Percentiles rank a stretch among this genome's conserved stretches.
These are phyloP conservation scores for Bubo bubo DNA, from an alignment of 2,113 vertebrate genomes.

Conservation along the genomic window DNA sequence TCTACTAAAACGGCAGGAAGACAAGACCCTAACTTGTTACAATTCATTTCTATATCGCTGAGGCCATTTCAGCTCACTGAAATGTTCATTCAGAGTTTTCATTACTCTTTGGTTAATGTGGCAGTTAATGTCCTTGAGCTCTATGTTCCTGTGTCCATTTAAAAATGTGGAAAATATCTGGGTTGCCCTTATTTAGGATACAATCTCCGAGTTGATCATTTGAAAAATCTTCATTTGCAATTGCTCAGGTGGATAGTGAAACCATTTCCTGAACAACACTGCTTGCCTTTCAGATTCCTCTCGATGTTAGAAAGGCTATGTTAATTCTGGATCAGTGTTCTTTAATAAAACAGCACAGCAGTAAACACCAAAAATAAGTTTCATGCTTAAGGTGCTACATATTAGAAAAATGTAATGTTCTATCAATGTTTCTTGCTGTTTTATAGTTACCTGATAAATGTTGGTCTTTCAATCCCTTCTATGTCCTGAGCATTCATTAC, in stretches of 20 bases:
- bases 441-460: conserved; percentile 78
- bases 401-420: conserved; percentile 71
- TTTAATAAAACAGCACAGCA: conserved; percentile 70
- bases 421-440: conserved; percentile 71
- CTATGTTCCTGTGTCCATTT: conserved; percentile 63
- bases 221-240: conserved; percentile 58
- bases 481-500: conserved; percentile 72
- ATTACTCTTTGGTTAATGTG: conserved; percentile 81
- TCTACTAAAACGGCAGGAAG: conserved; percentile 54
- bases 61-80: conserved; percentile 76
- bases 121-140: conserved; percentile 77
- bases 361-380: conserved; percentile 72
- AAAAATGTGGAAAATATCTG: conserved; percentile 42
- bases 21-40: conserved; percentile 72
- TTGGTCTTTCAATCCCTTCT: conserved; percentile 67
- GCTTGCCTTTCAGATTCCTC: conserved; percentile 29
- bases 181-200: conserved; percentile 48
- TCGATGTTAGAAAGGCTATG: background rate
- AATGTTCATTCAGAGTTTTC: conserved; percentile 74
- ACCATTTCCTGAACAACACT: conserved; percentile 1
- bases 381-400: conserved; percentile 60
- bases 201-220: background rate
- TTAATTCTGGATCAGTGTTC: conserved; percentile 69
- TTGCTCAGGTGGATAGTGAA: conserved; percentile 57
- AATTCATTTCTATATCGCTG: conserved; percentile 72